Conservation (phyloP, 2,888 invertebrate genomes). For the Lepidochrysops patricia region DNA sequence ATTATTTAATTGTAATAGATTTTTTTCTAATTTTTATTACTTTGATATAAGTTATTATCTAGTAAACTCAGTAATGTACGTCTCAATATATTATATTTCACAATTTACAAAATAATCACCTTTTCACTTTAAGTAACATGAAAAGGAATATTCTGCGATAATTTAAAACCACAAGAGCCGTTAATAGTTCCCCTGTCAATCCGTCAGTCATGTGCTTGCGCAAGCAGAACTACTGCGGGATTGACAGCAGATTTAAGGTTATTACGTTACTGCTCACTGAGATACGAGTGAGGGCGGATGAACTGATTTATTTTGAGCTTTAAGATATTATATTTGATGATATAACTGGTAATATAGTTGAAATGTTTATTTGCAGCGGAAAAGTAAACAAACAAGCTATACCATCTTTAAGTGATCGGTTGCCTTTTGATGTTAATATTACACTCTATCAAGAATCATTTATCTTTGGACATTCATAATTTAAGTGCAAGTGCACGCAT, state of each 20-base stretch:
- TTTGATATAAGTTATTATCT: too few relatives aligned
- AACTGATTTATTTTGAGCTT: neutral
- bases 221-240: conserved; percentile 2
- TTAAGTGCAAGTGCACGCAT: conserved; percentile 18
- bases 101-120: neutral
- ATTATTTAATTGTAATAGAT: too few relatives aligned
- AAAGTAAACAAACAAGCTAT: neutral
- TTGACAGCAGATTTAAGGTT: neutral
- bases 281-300: neutral
- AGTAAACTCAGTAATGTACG: too few relatives aligned
- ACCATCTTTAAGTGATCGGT: neutral
- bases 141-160: conserved; percentile 36
- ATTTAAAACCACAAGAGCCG: neutral
- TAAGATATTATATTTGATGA: neutral
- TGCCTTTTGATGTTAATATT: neutral
- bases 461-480: neutral
- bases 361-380: neutral
- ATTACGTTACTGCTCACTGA: neutral
- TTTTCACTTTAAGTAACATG: conserved; percentile 37
- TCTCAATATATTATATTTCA: neutral
- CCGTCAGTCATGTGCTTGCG: neutral
- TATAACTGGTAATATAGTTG: neutral
- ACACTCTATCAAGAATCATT: neutral
- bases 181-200: neutral
- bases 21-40: too few relatives aligned